A percentile compares a stretch with the other conserved stretches of the same genome.
These are phyloP conservation scores for Drosophila eohydei DNA, from an alignment of 2,888 invertebrate species.

Conservation along the genomic window DNA sequence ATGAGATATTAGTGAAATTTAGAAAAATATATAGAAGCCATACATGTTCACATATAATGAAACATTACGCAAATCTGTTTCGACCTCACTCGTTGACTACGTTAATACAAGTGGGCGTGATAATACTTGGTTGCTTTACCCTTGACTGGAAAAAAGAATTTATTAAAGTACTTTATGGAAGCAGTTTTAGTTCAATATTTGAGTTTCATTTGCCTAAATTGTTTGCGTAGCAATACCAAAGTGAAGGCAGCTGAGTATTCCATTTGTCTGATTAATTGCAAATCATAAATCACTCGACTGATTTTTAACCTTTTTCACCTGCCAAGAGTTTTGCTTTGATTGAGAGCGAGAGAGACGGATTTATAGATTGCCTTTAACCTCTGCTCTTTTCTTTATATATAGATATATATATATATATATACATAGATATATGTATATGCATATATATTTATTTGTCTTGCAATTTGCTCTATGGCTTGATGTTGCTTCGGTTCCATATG, in stretches of 20 bases:
- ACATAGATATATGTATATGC: not conserved
- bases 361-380: constrained; percentile 35
- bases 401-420: not conserved
- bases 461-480: constrained; percentile 19
- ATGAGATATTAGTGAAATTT: no score
- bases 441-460: constrained; percentile 1
- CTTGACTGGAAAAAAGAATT: constrained; percentile 15
- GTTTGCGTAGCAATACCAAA: constrained; percentile 21
- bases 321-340: constrained; percentile 36
- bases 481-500: constrained; percentile 36
- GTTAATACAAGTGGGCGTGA: not conserved
- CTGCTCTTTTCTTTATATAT: not conserved
- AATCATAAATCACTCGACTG: constrained; percentile 52
- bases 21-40: no score
- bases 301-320: constrained; percentile 43
- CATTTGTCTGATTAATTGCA: constrained; percentile 74
- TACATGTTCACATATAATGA: not conserved
- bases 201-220: constrained; percentile 60
- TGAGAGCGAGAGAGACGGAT: constrained; percentile 29
- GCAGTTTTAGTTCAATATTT: constrained; percentile 47
- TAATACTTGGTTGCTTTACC: constrained; percentile 8
- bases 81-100: no score
- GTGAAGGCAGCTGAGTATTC: constrained; percentile 32
- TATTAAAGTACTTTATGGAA: constrained; percentile 17
- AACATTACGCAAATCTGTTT: not conserved